A percentile compares a stretch with the other conserved stretches of the same genome.
Evolutionary conservation across 2,888 invertebrate species (phyloP).

Genomic region (Drosophila putrida): DNA sequence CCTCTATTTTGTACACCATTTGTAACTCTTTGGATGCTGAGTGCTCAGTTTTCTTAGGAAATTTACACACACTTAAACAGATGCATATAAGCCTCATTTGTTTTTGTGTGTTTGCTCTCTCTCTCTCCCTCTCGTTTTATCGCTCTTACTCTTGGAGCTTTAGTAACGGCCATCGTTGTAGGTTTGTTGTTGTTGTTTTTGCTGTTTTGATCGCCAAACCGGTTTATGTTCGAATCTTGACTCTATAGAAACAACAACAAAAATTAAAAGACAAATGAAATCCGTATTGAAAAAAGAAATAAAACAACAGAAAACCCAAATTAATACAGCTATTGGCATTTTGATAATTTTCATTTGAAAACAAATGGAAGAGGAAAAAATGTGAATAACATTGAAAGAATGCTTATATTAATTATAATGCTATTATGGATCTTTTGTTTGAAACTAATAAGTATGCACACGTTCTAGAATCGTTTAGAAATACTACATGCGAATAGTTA

Average conservation of each 20-base stretch:
- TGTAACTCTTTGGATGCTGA: constrained; percentile 49
- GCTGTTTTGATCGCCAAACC: constrained; percentile 58
- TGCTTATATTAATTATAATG: constrained; percentile 58
- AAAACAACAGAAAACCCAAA: constrained; percentile 47
- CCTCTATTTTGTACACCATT: background rate
- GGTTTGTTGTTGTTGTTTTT: constrained; percentile 28
- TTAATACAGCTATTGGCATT: constrained; percentile 64
- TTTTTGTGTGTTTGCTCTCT: constrained; percentile 21
- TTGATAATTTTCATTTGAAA: constrained; percentile 66
- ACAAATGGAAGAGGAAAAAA: constrained; percentile 28
- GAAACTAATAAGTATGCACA: constrained; percentile 45
- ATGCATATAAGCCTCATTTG: constrained; percentile 9
- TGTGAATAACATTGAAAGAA: constrained; percentile 57
- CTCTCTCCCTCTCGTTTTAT: constrained; percentile 38
- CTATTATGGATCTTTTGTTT: constrained; percentile 41
- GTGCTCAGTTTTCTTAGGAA: constrained; percentile 56
- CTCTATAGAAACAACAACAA: constrained; percentile 36
- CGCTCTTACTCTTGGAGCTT: constrained; percentile 46
- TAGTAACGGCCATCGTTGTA: constrained; percentile 52
- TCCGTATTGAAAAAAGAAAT: constrained; percentile 42
- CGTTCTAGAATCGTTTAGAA: constrained; percentile 28
- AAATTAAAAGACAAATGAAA: constrained; percentile 53
- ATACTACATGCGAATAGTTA: background rate
- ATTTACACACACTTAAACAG: constrained; percentile 36
- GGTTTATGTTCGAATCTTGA: constrained; percentile 61